Evolutionary conservation across 2,113 vertebrate species (phyloP).

Genomic region (Donacobius atricapilla): DNA sequence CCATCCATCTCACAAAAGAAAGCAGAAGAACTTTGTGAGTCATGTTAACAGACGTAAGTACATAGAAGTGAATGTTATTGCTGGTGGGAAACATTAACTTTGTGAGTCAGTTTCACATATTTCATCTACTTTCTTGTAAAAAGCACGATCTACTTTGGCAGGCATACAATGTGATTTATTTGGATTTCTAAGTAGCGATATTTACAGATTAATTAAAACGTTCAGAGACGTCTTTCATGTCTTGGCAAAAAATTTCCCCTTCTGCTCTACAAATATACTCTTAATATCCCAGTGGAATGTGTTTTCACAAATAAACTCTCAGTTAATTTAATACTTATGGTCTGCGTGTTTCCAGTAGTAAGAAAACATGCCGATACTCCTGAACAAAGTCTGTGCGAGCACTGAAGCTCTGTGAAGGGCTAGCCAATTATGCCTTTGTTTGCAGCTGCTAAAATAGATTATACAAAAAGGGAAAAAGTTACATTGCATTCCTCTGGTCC

Average conservation of each 20-base stretch:
- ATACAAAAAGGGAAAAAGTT: neutral
- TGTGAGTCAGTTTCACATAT: constrained; percentile 32
- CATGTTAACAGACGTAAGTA: constrained; percentile 38
- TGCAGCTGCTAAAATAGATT: neutral
- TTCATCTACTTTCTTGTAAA: constrained; percentile 22
- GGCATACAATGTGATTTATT: constrained; percentile 23
- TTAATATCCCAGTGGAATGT: neutral
- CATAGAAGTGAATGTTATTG: constrained; percentile 24
- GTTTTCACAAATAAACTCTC: neutral
- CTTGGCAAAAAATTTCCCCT: neutral
- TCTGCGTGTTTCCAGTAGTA: neutral
- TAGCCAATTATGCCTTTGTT: neutral
- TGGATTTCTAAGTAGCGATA: constrained; percentile 4
- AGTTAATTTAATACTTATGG: neutral
- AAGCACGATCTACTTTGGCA: neutral
- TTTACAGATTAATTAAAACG: constrained; percentile 44
- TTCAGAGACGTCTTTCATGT: neutral
- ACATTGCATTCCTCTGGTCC: neutral
- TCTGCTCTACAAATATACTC: neutral
- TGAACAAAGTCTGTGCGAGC: neutral
- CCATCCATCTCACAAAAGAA: constrained; percentile 45
- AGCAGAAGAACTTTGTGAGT: constrained; percentile 41
- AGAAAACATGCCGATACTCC: neutral
- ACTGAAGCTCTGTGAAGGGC: neutral
- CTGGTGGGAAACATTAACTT: constrained; percentile 50